Percentiles rank a stretch among this genome's conserved stretches.
Evolutionary conservation across 1,140 invertebrate species (phyloP).

Genomic region (Macrotrachela quadricornifera): DNA sequence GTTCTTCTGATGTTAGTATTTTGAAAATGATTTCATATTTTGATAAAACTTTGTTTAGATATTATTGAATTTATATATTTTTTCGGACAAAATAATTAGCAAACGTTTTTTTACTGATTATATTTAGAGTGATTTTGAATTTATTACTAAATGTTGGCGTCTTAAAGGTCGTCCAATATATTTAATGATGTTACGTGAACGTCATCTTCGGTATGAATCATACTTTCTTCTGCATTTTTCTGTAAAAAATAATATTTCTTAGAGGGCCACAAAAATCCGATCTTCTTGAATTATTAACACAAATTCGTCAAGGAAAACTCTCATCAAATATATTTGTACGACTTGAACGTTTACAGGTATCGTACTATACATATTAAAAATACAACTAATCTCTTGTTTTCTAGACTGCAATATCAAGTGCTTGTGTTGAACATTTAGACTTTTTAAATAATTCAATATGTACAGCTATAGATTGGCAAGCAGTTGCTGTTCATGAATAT

Average conservation of each 20-base stretch:
- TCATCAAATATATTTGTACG: conserved; percentile 66
- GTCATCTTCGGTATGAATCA: conserved; percentile 1
- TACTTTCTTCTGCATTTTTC: conserved; percentile 5
- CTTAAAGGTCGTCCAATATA: conserved; percentile 86
- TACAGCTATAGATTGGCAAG: conserved; percentile 44
- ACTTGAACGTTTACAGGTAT: conserved; percentile 63
- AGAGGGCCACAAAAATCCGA: conserved; percentile 86
- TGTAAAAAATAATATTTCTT: conserved; percentile 6
- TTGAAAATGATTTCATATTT: no score
- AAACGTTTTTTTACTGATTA: no score
- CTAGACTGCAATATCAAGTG: conserved; percentile 9
- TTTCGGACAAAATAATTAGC: no score
- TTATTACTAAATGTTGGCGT: conserved; percentile 84
- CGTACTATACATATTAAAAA: background rate
- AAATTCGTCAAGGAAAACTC: conserved; percentile 85
- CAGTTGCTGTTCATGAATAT: conserved; percentile 25
- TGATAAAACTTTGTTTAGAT: no score
- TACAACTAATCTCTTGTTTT: background rate
- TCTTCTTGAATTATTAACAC: conserved; percentile 82
- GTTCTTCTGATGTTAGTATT: no score
- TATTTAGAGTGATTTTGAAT: conserved; percentile 67
- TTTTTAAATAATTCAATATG: conserved; percentile 46
- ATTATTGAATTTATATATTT: background rate
- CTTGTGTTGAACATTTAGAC: conserved; percentile 53
- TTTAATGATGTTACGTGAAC: conserved; percentile 77